phyloP scores from a whole-genome alignment of 2,888 invertebrate genomes.

The Drosophila parthenogenetica region DNA sequence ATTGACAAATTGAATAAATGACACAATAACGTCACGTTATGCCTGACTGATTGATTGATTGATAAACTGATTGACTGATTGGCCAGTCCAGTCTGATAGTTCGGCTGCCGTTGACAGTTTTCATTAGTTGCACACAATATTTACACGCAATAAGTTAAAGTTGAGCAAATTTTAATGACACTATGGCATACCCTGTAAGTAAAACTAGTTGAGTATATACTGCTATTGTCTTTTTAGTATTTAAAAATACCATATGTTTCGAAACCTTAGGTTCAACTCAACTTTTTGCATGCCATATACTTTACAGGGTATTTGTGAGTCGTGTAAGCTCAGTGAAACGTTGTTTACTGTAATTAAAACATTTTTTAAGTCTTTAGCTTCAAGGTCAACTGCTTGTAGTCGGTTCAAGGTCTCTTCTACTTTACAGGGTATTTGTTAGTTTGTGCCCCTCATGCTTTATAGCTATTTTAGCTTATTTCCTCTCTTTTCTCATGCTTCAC shows the following conservation, averaged over 20 bases:
- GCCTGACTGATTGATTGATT: slow-evolving; percentile 41
- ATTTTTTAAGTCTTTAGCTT: neutral
- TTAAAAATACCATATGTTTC: neutral
- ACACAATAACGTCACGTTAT: slow-evolving; percentile 35
- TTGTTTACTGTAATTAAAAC: too few species aligned
- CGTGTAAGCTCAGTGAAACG: neutral
- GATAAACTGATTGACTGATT: slow-evolving; percentile 17
- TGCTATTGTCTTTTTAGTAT: too few species aligned
- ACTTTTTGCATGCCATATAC: neutral
- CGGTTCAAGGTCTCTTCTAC: too few species aligned
- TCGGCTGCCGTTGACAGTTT: slow-evolving; percentile 42
- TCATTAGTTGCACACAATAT: slow-evolving; percentile 53
- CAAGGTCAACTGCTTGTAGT: neutral
- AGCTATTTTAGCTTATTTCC: slow-evolving; percentile 21
- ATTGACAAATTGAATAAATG: slow-evolving; percentile 61
- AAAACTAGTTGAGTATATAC: too few species aligned
- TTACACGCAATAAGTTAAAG: slow-evolving; percentile 34
- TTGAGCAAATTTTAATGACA: slow-evolving; percentile 26
- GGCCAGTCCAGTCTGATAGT: slow-evolving; percentile 29
- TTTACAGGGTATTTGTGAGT: neutral
- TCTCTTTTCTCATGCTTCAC: slow-evolving; percentile 53
- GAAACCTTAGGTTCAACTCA: neutral
- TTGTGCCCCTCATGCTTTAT: neutral
- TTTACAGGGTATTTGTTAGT: slow-evolving; percentile 16
- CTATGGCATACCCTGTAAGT: slow-evolving; percentile 21